These are phyloP conservation scores for Phrynosoma blainvillii DNA, from an alignment of 2,113 vertebrate species.

Conservation along the genomic window DNA sequence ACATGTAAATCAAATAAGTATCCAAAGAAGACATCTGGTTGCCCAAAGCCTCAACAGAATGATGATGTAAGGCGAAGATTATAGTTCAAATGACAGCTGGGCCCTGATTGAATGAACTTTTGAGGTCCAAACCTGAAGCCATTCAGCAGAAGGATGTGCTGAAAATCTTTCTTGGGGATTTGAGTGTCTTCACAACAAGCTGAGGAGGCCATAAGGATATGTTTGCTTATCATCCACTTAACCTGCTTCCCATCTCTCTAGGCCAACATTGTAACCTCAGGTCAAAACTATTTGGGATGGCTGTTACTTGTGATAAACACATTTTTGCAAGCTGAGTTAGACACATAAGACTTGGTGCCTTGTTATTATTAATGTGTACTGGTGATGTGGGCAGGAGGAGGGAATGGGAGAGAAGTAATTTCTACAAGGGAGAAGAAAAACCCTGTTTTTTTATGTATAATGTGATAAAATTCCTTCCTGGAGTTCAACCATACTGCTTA, in stretches of 20 bases:
- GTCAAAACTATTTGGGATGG: slow-evolving; percentile 81
- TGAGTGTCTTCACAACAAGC: slow-evolving; percentile 65
- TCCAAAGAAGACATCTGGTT: neutral
- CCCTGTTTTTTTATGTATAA: slow-evolving; percentile 63
- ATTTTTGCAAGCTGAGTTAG: slow-evolving; percentile 75
- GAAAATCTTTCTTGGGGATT: slow-evolving; percentile 75
- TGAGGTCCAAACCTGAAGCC: slow-evolving; percentile 47
- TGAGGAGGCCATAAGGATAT: slow-evolving; percentile 71
- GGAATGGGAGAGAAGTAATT: slow-evolving; percentile 52
- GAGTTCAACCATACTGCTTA: slow-evolving; percentile 68
- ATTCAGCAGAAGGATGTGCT: slow-evolving; percentile 59
- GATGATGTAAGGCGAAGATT: slow-evolving; percentile 54
- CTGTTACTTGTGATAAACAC: slow-evolving; percentile 78
- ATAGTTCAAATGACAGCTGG: slow-evolving; percentile 60
- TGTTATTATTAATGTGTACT: slow-evolving; percentile 59
- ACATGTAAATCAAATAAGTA: slow-evolving; percentile 20
- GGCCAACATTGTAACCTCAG: slow-evolving; percentile 75
- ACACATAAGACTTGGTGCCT: slow-evolving; percentile 73
- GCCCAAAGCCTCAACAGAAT: slow-evolving; percentile 31
- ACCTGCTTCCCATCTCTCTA: slow-evolving; percentile 70
- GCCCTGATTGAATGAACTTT: slow-evolving; percentile 69
- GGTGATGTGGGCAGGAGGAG: neutral
- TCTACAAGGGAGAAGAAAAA: slow-evolving; percentile 59
- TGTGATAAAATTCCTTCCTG: slow-evolving; percentile 36
- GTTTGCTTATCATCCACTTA: slow-evolving; percentile 78